A percentile compares a stretch with the other conserved stretches of the same genome.
phyloP scores from a whole-genome alignment of 2,797 vertebrate species.

The Apogon hyalosoma region DNA sequence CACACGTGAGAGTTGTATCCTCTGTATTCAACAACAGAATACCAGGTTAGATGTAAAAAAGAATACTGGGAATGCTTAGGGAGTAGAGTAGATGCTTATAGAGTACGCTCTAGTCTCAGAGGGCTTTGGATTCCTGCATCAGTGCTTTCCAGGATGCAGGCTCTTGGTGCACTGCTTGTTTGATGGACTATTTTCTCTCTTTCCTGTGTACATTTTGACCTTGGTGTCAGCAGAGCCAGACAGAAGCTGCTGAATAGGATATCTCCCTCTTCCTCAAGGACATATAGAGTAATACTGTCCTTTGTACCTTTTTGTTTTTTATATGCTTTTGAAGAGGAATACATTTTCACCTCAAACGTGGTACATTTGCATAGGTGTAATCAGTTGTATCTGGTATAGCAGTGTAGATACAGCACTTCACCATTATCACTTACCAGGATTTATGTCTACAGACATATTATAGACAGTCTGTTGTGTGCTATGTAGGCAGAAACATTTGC shows the following conservation, averaged over 20 bases:
- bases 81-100: constrained; percentile 63
- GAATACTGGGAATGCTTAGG: constrained; percentile 43
- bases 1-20: constrained; percentile 16
- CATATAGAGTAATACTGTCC: constrained; percentile 13
- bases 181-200: constrained; percentile 72
- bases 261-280: constrained; percentile 64
- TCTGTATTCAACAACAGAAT: constrained; percentile 36
- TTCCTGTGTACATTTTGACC: constrained; percentile 66
- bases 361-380: not conserved
- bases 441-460: not conserved
- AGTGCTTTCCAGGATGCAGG: constrained; percentile 70
- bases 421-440: constrained; percentile 2
- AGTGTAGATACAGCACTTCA: not conserved
- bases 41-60: constrained; percentile 42
- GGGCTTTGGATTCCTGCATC: constrained; percentile 72
- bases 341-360: not conserved
- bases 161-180: constrained; percentile 55
- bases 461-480: constrained; percentile 6
- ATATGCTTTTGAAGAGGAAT: constrained; percentile 7
- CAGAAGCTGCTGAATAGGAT: constrained; percentile 75
- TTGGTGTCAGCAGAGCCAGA: constrained; percentile 74
- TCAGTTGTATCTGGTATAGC: too few relatives aligned
- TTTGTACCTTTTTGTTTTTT: constrained; percentile 23
- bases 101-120: constrained; percentile 67
- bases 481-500: not conserved